These are phyloP conservation scores for Drosophila pullipes DNA, from an alignment of 2,888 invertebrate species.

Conservation along the genomic window DNA sequence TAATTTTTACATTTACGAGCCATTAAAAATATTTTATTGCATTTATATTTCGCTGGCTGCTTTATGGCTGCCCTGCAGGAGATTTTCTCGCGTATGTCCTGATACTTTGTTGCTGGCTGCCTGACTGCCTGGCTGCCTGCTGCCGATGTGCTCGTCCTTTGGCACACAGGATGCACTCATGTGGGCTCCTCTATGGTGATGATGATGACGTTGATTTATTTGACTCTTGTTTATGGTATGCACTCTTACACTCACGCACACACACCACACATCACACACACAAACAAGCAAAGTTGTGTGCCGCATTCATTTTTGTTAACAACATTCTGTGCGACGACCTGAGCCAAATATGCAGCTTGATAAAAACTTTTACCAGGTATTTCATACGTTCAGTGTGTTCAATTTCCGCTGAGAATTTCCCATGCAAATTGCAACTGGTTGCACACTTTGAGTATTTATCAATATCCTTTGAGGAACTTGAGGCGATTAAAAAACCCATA, in stretches of 20 bases:
- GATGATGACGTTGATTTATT: constrained; percentile 72
- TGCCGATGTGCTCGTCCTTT: constrained; percentile 40
- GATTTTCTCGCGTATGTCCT: constrained; percentile 52
- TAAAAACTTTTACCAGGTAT: constrained; percentile 34
- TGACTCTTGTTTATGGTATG: constrained; percentile 71
- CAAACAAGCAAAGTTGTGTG: constrained; percentile 46
- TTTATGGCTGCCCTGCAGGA: constrained; percentile 60
- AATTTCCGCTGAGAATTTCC: constrained; percentile 31
- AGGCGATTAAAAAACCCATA: constrained; percentile 6
- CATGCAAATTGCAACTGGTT: constrained; percentile 32
- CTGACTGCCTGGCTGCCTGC: constrained; percentile 12
- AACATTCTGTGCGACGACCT: constrained; percentile 28
- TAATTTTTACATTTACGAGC: constrained; percentile 76
- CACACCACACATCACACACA: neutral
- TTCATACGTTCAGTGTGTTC: constrained; percentile 32
- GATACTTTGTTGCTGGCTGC: constrained; percentile 44
- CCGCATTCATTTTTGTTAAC: constrained; percentile 48
- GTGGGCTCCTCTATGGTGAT: constrained; percentile 53
- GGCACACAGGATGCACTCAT: constrained; percentile 44
- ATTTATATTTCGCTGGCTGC: constrained; percentile 74
- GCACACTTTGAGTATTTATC: constrained; percentile 26
- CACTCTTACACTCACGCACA: constrained; percentile 40
- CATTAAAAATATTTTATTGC: constrained; percentile 76
- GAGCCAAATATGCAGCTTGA: constrained; percentile 24
- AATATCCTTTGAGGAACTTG: constrained; percentile 4